Evolutionary conservation across 2,797 vertebrate species (phyloP).

Genomic region (Enteromius unitaeniatus): DNA sequence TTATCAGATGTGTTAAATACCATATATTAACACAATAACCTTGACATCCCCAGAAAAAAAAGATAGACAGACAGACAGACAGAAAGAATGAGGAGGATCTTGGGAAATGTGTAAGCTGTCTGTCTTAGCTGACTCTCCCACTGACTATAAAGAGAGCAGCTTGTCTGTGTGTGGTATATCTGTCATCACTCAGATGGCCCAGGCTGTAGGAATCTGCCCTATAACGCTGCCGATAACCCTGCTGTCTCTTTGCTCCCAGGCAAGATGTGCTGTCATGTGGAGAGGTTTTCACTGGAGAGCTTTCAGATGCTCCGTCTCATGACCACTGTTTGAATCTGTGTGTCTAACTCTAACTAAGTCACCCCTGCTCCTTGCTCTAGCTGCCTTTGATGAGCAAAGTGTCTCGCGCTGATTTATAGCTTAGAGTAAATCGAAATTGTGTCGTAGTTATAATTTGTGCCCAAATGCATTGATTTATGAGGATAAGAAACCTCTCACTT

Average conservation of each 20-base stretch:
- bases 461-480: slow-evolving; percentile 28
- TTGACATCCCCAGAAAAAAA: no score
- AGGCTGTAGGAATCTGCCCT: slow-evolving; percentile 36
- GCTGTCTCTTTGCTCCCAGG: slow-evolving; percentile 17
- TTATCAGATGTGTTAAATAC: no score
- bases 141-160: slow-evolving; percentile 30
- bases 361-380: not conserved
- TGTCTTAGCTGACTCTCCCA: not conserved
- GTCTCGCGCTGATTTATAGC: not conserved
- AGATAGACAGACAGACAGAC: no score
- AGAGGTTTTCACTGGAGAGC: slow-evolving; percentile 1
- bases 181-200: slow-evolving; percentile 38
- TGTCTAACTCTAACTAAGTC: slow-evolving; percentile 6
- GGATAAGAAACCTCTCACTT: slow-evolving; percentile 17
- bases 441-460: slow-evolving; percentile 15
- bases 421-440: slow-evolving; percentile 27
- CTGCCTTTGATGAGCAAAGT: not conserved
- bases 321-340: slow-evolving; percentile 5
- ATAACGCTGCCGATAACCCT: slow-evolving; percentile 56
- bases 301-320: slow-evolving; percentile 25
- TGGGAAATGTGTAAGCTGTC: slow-evolving; percentile 59
- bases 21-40: no score
- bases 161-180: slow-evolving; percentile 43
- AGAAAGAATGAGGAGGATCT: slow-evolving; percentile 53
- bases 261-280: slow-evolving; percentile 55